Evolutionary conservation across 2,888 invertebrate species (phyloP), one percentile per base, ranked within the genome.

Genomic region (Arrhopalites spinosus): DNA sequence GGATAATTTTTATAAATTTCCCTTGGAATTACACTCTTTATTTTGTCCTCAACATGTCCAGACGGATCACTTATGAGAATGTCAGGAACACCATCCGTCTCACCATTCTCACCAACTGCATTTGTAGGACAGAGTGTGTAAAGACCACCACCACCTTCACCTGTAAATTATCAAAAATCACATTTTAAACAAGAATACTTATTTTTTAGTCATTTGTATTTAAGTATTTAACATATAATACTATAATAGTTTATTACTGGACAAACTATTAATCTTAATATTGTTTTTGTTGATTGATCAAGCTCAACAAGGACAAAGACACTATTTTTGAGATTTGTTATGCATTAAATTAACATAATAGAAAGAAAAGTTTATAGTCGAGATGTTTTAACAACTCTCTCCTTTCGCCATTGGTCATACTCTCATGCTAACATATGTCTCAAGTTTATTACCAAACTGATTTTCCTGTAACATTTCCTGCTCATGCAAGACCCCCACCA

Each of bases 1-100:
- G 75, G 75, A 47, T 64, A 75, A 23, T 70, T 70, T 20, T 63
- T 69, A 20, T 64, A 75, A 7, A 63, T 70, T 29, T 70, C 70
- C 45, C 56, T 59, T 61, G 75, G 75, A 50, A 53, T 27, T 0
- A 75, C 53, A 3, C 70, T 23, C 23, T 75, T 70, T 45, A 75
- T 75, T 64, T 75, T 75, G 17, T 50, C 30, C 23, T 63, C 61
- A 0, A 74, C 56, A 15, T 11, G 43, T 17, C 73, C 73, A 3
- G 36, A 47, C 1, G 53, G 23, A 45, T 61, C 45, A 61, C 68
- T 29, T 17, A 69, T 75, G 2, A 75, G 25, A 47, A 75, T 75
- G 20, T 64, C 43, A 8, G 67, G 63, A 13, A 30, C 61, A n/a
- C n/a, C n/a, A n/a, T n/a, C n/a, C n/a, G n/a, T n/a, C 7, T 27